These are phyloP conservation scores for Silurus aristotelis DNA, from an alignment of 2,797 vertebrate genomes.

Conservation along the genomic window DNA sequence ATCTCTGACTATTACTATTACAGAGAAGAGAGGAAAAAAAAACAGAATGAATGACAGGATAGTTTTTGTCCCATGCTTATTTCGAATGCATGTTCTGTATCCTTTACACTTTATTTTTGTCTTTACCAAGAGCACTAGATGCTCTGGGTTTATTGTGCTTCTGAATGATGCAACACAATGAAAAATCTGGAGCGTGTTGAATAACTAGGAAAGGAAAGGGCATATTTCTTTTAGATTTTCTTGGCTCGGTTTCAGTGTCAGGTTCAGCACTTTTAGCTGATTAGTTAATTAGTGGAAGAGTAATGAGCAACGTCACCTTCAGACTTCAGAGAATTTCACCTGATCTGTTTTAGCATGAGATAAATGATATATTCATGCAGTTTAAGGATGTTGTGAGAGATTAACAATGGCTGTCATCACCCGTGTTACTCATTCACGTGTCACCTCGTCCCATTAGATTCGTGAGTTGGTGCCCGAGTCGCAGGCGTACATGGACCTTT, in stretches of 20 bases:
- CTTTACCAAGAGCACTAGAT: conserved; percentile 10
- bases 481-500: conserved; percentile 98
- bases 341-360: conserved; percentile 5
- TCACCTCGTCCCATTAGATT: conserved; percentile 76
- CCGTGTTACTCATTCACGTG: conserved; percentile 7
- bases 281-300: conserved; percentile 19
- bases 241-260: background rate
- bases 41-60: conserved; percentile 14
- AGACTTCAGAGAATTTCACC: conserved; percentile 23
- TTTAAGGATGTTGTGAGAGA: background rate
- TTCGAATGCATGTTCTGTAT: conserved; percentile 11
- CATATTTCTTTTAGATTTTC: background rate
- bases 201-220: conserved; percentile 14
- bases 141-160: conserved; percentile 41
- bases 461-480: conserved; percentile 98
- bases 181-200: conserved; percentile 42
- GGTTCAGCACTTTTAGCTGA: conserved; percentile 14
- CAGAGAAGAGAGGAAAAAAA: background rate
- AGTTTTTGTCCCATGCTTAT: conserved; percentile 10
- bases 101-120: conserved; percentile 37
- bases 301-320: conserved; percentile 1
- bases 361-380: background rate
- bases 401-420: background rate
- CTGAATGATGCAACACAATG: conserved; percentile 56
- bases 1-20: conserved; percentile 4